Base-by-base conservation (phyloP, 2,888 invertebrate genomes). In the Trimorus sp. region DNA sequence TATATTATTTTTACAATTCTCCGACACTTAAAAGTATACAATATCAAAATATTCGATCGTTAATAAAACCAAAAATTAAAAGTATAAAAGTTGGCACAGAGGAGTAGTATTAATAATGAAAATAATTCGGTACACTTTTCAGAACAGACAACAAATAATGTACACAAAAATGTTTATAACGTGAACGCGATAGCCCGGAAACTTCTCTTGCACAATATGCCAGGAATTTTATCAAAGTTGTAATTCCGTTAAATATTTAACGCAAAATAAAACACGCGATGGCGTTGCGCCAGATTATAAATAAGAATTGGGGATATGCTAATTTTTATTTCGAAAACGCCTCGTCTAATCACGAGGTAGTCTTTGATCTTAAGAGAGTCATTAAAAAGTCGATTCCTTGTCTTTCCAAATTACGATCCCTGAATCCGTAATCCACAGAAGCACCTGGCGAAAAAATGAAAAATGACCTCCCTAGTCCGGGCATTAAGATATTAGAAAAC, bases 381-480 rank as follows among this genome's bases (percentile, higher is more conserved):
- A 62, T 69, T 77, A 45, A 51, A 48, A 60, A 56, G 42, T 60
- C 69, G 11, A 73, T 63, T 56, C 37, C 48, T 65, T 65, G 75
- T 75, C 60, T 66, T 38, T 60, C 45, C 14, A n/a, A 60, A 68
- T 60, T 59, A 66, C 54, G 51, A 59, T 42, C 45, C 8, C 42
- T 3, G 56, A 51, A 51, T 51, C 49, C 54, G 38, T 56, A 76
- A 76, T 69, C 69, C 14, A 37, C 40, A 8, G 37, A n/a, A 42
- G 70, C 77, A 77, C 16, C 77, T 77, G 77, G 70, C 70, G 69
- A 77, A 77, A 77, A 71, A 70, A 70, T 70, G 63, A 70, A 65
- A 77, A 77, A 70, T 70, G 65, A 59, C 38, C 15, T 42, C 36
- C 37, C 9, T 8, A 37, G 36, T n/a, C 42, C 4, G 45, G 37